Base-by-base conservation (phyloP, 2,797 vertebrate genomes). In the Poeciliopsis infans region DNA sequence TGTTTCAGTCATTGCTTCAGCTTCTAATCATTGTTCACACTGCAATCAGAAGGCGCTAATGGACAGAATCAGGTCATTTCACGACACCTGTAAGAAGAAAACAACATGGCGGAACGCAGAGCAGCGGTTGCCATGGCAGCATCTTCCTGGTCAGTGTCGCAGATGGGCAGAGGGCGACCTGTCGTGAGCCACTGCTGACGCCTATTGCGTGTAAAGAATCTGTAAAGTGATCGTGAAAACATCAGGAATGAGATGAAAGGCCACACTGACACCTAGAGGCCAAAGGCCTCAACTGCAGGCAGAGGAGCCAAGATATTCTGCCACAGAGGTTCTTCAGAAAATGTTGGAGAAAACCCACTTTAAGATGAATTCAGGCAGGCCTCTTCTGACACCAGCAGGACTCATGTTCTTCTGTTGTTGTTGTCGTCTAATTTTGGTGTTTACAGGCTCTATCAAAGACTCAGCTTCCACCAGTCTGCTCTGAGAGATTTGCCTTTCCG, bases 61-160 rank as follows among this genome's bases (percentile, higher is more conserved):
- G 41, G 13, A 72, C 53, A 12, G 23, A 20, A 51, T 61, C 49
- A 66, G 36, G 64, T 41, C 25, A 45, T 70, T 41, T 28, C 41
- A 28, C 7, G 13, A 23, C 53, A 41, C 39, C 11, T 73, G 53
- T 31, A 0, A 41, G 47, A 55, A 69, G 49, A 77, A 57, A 83
- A 82, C 46, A 74, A 23, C 76, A 77, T 7, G 69, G 71, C 72
- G 78, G 23, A 70, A 84, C 66, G 79, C 57, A 79, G 78, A 73
- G 80, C 78, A 83, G 88, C 79, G 82, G 91, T 91, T 92, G 86
- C 91, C 79, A 51, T 88, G 83, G 89, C 88, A 91, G 91, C 91
- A 66, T 78, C 41, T 39, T 47, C 69, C 79, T 74, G 82, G 83
- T 85, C 88, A 84, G 74, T 72, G 74, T 74, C 76, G 61, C n/a